A percentile compares a stretch with the other conserved stretches of the same genome.
These are phyloP conservation scores for Chroicocephalus ridibundus DNA, from an alignment of 2,113 vertebrate species.

Conservation along the genomic window DNA sequence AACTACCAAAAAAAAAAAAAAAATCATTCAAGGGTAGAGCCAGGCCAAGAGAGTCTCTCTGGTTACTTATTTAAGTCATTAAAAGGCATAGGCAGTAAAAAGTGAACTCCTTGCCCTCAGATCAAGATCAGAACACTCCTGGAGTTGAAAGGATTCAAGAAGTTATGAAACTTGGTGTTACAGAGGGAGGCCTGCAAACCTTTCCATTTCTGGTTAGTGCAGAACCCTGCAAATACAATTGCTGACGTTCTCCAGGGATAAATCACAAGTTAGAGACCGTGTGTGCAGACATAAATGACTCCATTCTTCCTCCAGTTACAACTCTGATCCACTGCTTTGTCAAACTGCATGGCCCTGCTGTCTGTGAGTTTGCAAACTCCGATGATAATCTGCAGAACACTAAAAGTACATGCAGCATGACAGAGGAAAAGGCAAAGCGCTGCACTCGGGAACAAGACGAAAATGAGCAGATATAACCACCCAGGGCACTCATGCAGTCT, in stretches of 20 bases:
- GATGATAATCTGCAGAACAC: neutral
- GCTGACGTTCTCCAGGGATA: neutral
- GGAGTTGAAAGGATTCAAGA: neutral
- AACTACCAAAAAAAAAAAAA: neutral
- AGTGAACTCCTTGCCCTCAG: neutral
- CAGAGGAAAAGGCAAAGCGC: neutral
- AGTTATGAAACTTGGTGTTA: neutral
- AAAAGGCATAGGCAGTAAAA: neutral
- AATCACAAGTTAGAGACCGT: neutral
- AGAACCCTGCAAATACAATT: neutral
- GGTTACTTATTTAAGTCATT: neutral
- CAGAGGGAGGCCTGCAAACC: neutral
- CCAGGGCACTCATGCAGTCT: neutral
- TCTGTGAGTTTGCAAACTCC: neutral
- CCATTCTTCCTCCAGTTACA: neutral
- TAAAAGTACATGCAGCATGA: neutral
- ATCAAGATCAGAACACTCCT: neutral
- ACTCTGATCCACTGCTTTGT: neutral
- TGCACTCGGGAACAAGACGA: neutral
- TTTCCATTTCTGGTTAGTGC: neutral
- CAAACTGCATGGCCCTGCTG: neutral
- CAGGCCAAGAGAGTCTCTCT: neutral
- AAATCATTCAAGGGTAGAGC: neutral
- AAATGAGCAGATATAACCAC: neutral
- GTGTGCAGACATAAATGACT: neutral